Conservation (phyloP, 1,140 invertebrate species). For the Drosophila ficusphila region DNA sequence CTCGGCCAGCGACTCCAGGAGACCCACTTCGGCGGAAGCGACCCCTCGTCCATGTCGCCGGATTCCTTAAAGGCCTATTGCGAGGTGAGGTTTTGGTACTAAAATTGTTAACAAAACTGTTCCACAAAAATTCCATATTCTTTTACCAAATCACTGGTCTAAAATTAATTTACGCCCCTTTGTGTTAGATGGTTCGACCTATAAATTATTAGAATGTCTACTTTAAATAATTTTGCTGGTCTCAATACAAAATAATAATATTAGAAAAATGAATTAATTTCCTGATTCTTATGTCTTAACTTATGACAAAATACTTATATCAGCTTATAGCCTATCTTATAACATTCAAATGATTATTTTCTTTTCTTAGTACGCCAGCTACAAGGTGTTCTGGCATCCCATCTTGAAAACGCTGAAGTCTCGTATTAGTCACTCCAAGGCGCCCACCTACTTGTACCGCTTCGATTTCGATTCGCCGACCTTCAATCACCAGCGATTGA, state of each 20-base stretch:
- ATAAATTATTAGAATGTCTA: no score
- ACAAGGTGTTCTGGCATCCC: conserved; percentile 83
- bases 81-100: conserved; percentile 39
- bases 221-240: no score
- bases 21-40: conserved; percentile 53
- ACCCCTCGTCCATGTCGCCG: conserved; percentile 28
- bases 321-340: no score
- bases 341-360: neutral
- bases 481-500: conserved; percentile 72
- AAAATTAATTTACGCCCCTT: no score
- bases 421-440: conserved; percentile 33
- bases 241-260: no score
- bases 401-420: conserved; percentile 68
- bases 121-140: no score
- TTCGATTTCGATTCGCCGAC: conserved; percentile 83
- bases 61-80: conserved; percentile 58
- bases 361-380: conserved; percentile 69
- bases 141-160: no score
- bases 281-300: no score
- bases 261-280: no score
- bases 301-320: no score
- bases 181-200: no score
- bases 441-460: conserved; percentile 84
- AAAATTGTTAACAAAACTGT: no score
- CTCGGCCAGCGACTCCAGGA: conserved; percentile 53